Evolutionary conservation across 2,888 invertebrate species (phyloP).

Genomic region (Hirtodrosophila trivittata): DNA sequence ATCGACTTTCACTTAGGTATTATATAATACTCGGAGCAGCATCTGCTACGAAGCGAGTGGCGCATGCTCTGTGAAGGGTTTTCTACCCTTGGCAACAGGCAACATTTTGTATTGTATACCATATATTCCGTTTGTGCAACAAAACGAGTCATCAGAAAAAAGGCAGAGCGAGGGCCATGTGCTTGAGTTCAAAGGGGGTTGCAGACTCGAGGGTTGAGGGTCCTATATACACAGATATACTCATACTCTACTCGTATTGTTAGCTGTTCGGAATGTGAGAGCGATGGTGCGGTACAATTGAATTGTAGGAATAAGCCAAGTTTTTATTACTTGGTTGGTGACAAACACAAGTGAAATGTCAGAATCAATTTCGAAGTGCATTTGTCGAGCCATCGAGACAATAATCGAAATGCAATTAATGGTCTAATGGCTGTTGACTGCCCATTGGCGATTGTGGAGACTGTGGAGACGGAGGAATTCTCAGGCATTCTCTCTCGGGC

Average conservation of each 20-base stretch:
- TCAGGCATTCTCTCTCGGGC: no score
- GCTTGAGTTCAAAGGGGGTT: no score
- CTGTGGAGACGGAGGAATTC: background rate
- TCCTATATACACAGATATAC: no score
- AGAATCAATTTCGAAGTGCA: conserved; percentile 22
- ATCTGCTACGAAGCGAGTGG: conserved; percentile 21
- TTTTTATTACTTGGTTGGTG: background rate
- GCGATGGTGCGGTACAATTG: background rate
- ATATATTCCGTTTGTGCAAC: no score
- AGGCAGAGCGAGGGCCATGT: no score
- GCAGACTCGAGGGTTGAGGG: no score
- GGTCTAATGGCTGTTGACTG: conserved; percentile 46
- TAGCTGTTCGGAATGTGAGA: no score
- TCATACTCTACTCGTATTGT: no score
- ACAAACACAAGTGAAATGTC: background rate
- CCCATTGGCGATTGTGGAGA: background rate
- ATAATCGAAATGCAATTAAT: conserved; percentile 23
- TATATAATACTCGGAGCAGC: conserved; percentile 14
- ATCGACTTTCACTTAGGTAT: conserved; percentile 21
- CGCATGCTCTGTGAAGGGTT: conserved; percentile 29
- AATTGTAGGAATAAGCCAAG: background rate
- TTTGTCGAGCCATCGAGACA: conserved; percentile 17
- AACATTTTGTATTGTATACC: no score
- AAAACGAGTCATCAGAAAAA: no score
- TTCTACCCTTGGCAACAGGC: conserved; percentile 25